Base-by-base conservation (phyloP, 2,797 vertebrate genomes). In the Pseudocheirus occidentalis region DNA sequence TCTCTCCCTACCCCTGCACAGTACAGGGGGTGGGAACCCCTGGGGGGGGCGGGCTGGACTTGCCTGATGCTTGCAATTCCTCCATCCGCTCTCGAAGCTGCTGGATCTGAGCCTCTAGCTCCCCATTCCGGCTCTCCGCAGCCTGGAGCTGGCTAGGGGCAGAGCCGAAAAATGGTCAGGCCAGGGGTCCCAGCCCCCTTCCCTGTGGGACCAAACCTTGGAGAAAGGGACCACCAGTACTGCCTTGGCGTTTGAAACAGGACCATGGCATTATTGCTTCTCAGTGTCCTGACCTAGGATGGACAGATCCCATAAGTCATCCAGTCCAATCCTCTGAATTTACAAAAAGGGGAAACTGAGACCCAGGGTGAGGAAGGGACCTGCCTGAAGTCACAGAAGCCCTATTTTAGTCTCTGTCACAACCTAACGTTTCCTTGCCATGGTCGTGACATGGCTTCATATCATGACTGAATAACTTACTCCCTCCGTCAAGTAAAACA, bases 31-130 rank as follows among this genome's bases (percentile, higher is more conserved):
- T 57, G 18, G 28, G 11, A 52, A 40, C 1, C 29, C 59, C 13
- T 0, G 46, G n/a, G 5, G 59, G 13, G 94, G 50, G 29, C 94
- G 98, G 97, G 97, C 99, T 99, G 98, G 97, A 95, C 1, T 98
- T 97, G 34, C 96, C 98, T 2, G 96, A 54, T 0, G 93, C n/a
- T 93, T 97, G 98, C 96, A 99, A 95, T 94, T 97, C 95, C 94
- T 98, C 97, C 56, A 99, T 98, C 97, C 98, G 98, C 57, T 97
- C 98, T 93, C 97, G 98, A 92, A 99, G 90, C 81, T 96, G 98
- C 57, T 97, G 96, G 94, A 99, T 98, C 90, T 99, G 98, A 34
- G 97, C 98, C 97, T 99, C 98, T 97, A 99, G 97, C 95, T 99
- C 98, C 92, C 95, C 95, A 92, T 99, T 99, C 90, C 98, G 98